Evolutionary conservation across 2,113 vertebrate genomes (phyloP), one percentile per base, ranked within the genome.

Genomic region (Sminthopsis crassicaudata): DNA sequence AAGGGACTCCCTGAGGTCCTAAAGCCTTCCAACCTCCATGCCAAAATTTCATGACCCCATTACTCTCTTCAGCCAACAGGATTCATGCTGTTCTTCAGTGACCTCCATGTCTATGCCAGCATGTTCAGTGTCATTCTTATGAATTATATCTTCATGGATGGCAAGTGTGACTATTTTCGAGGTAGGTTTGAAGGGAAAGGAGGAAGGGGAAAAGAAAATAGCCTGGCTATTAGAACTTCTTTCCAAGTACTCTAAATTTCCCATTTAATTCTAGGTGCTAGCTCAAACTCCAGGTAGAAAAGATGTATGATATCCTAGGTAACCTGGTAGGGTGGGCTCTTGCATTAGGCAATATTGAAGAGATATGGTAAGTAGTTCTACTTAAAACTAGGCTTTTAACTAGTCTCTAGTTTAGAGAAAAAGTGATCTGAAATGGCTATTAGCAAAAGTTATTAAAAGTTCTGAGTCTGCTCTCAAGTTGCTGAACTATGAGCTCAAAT

Each of bases 131-230:
- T 99, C 96, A 98, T 99, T 53, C 97, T 99, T 94, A 99, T 98
- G 94, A 99, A 99, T 96, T 99, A 99, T 95, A 99, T 99, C 97
- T 99, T 99, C 97, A 99, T 99, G 99, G 99, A 99, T 91, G 99
- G 99, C 91, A 99, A 99, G 97, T 99, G 98, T 57, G 99, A 99
- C 97, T 99, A 99, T 93, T 99, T 99, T 96, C 99, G 99, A 98
- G 99, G 99, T 99, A 95, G 97, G 92, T 7, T 27, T 95, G 60
- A 53, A 36, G 16, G 90, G 9, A 11, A 84, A 88, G 46, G 23
- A 84, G 76, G n/a, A 46, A 54, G 19, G 19, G 27, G 8, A 26
- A 84, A 4, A 42, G 89, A 27, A 7, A 93, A 14, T 25, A 0
- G 0, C 46, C 3, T 36, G 84, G 90, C 48, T 36, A 42, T 89